Base-by-base conservation (phyloP, 1,140 invertebrate species). In the Ruditapes philippinarum region DNA sequence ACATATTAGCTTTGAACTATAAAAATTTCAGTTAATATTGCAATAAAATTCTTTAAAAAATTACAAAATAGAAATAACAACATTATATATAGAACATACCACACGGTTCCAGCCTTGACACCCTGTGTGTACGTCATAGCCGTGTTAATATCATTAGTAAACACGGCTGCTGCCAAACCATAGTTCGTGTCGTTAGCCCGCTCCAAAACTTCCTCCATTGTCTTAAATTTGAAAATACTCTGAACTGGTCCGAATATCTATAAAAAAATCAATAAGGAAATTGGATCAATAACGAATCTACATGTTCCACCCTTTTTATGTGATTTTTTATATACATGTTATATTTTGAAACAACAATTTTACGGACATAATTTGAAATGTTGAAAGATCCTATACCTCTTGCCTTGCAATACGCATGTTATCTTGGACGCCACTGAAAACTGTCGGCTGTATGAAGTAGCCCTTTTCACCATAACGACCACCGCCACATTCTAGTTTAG, bases 161-260 rank as follows among this genome's bases (percentile, higher is more conserved):
- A 96, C 60, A 99, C 96, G 3, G 97, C 98, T 88, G 98, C 97
- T 31, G 98, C 98, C 14, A 99, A 96, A 17, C 99, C 98, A 95
- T 99, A 99, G 45, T 96, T 96, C 0, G 98, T 98, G 91, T 97
- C 97, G 94, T 99, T 99, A 2, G 98, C 98, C 79, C 98, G 96
- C 88, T 98, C 97, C 49, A 99, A 97, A 0, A 98, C 97, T 96
- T 99, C 98, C 0, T 99, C 98, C 68, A 99, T 95, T 5, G 97
- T 97, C 51, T 97, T 97, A 93, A 99, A 99, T 95, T 98, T 98
- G 7, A 99, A 96, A 87, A 99, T 98, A 73, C 97, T 97, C 96
- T 98, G 98, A 0, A 99, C 98, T 0, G 98, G 98, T 0, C 98
- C 98, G 95, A 99, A 99, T 91, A 99, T 99, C 97, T 98, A 94